phyloP scores from a whole-genome alignment of 2,888 invertebrate genomes.

The Oxyteleia sp. region DNA sequence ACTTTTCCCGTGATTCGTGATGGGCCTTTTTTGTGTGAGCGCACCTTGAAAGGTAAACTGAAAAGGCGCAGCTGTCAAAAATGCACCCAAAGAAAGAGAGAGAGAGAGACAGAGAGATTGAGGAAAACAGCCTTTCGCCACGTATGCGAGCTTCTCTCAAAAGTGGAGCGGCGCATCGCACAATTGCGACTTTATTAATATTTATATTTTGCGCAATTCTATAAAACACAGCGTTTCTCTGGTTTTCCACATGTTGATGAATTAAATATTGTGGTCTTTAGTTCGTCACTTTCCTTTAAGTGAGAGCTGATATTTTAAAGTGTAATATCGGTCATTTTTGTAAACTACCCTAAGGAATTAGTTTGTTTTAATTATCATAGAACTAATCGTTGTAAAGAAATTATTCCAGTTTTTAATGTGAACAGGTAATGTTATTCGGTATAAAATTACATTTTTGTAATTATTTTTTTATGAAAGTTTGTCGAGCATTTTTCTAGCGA shows the following conservation, averaged over 20 bases:
- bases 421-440: too few species aligned
- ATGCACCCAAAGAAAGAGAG: constrained; percentile 19
- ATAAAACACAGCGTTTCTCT: not conserved
- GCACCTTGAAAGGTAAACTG: constrained; percentile 44
- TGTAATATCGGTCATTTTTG: too few species aligned
- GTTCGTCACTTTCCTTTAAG: too few species aligned
- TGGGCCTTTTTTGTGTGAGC: constrained; percentile 29
- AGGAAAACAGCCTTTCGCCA: constrained; percentile 45
- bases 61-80: constrained; percentile 8
- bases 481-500: too few species aligned
- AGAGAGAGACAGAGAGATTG: constrained; percentile 26
- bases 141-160: constrained; percentile 6
- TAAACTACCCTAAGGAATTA: too few species aligned
- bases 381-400: too few species aligned
- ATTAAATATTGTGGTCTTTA: too few species aligned
- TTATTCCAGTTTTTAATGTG: too few species aligned
- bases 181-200: constrained; percentile 19
- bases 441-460: too few species aligned
- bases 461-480: too few species aligned
- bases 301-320: too few species aligned
- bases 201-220: constrained; percentile 11
- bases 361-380: too few species aligned
- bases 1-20: constrained; percentile 49
- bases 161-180: constrained; percentile 46
- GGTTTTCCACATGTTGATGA: not conserved